These are phyloP conservation scores for Cladopsammia gracilis DNA, from an alignment of 64 coral and sea anemone genomes.

Conservation along the genomic window DNA sequence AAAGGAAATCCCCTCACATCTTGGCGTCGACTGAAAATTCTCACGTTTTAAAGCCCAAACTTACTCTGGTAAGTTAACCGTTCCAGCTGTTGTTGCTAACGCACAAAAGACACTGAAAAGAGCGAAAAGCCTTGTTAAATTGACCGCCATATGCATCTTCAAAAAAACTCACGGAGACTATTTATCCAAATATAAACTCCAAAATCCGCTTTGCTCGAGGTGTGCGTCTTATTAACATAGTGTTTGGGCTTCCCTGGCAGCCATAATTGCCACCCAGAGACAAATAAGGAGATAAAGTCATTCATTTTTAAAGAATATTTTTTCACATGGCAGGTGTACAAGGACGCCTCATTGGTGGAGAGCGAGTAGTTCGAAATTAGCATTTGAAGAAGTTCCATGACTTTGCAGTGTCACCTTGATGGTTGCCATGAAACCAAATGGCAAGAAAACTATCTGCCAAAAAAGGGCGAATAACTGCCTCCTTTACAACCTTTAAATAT, in stretches of 20 bases:
- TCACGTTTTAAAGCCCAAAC: constrained; percentile 35
- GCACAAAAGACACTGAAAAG: constrained; percentile 78
- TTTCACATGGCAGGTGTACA: constrained; percentile 74
- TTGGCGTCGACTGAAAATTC: constrained; percentile 31
- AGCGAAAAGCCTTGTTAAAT: constrained; percentile 71
- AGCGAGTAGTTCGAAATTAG: background rate
- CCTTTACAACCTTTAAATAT: background rate
- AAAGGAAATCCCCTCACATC: constrained; percentile 71
- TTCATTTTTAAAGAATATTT: constrained; percentile 92
- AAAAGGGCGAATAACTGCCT: background rate
- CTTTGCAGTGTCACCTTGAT: constrained; percentile 7
- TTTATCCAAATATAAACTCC: constrained; percentile 79
- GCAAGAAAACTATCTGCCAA: background rate
- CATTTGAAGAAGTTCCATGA: constrained; percentile 46
- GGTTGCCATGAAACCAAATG: constrained; percentile 20
- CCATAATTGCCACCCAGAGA: constrained; percentile 84
- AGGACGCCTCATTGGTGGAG: constrained; percentile 72
- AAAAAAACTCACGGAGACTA: constrained; percentile 25
- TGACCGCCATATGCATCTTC: constrained; percentile 86
- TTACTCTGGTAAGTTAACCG: constrained; percentile 30
- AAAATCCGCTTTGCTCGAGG: constrained; percentile 59
- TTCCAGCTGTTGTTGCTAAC: constrained; percentile 44
- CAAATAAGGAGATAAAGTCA: constrained; percentile 97
- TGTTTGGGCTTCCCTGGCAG: constrained; percentile 82
- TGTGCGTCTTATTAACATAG: constrained; percentile 73